Evolutionary conservation across 2,113 vertebrate species (phyloP), one percentile per base, ranked within the genome.

Genomic region (Arothron firmamentum): DNA sequence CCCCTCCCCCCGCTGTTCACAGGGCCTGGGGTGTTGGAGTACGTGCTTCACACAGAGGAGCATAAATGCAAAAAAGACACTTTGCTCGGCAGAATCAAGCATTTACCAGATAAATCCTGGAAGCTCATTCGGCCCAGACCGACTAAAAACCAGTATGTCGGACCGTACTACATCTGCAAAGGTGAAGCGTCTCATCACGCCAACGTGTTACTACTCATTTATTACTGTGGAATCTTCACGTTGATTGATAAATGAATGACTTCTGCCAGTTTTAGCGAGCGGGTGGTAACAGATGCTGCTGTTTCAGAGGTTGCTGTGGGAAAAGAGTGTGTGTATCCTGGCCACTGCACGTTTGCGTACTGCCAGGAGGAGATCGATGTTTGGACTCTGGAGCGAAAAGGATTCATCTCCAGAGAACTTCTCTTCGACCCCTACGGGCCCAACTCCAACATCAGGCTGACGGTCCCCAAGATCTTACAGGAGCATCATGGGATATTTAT

Each of bases 121-220:
- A 98, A 95, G 75, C 92, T 93, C 74, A 98, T 99, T 85, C 92
- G 97, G 14, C 94, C 95, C 6, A 93, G 95, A 81, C 96, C 97
- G 45, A 97, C 92, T 60, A 98, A 96, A 88, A 97, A 93, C 52
- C 95, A 97, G 72, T 98, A 99, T 78, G 93, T 96, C 65, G 97
- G 97, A 54, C 95, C 96, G 0, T 98, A 98, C 91, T 97, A 97
- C 90, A 94, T 99, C 88, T 99, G 97, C 86, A 98, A 98, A 97
- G 97, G 97, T 98, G 86, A 0, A 11, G 11, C 34, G 3, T 1
- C 34, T 38, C 9, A 12, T 38, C 34, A 11, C 34, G 34, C 34
- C 25, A 5, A 28, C 6, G 25, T 7, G 25, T 28, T 28, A 28
- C 25, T 28, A 28, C 25, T 28, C 25, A 5, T 28, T 21, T 51